Conservation (phyloP, 2,113 vertebrate genomes). For the human region GRCh38 chrX:71371501-71372000, state of each 20-base stretch:
- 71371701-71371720: neutral
- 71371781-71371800: conserved; percentile 33
- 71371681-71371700: conserved; percentile 24
- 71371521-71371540: conserved; percentile 36
- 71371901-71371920: neutral
- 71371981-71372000: neutral
- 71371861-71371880: conserved; percentile 24
- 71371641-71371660: neutral
- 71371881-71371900: neutral
- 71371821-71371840: conserved; percentile 4
- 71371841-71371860: neutral
- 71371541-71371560: neutral
- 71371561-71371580: neutral
- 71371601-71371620: neutral
- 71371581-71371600: neutral
- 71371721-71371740: conserved; percentile 2
- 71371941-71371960: neutral
- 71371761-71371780: neutral
- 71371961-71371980: too few species aligned
- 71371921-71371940: neutral
- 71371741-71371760: conserved; percentile 10
- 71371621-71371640: neutral
- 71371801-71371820: neutral
- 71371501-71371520: neutral
- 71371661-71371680: neutral